Evolutionary conservation across 2,888 invertebrate genomes (phyloP).

Genomic region (Plemyria rubiginata): DNA sequence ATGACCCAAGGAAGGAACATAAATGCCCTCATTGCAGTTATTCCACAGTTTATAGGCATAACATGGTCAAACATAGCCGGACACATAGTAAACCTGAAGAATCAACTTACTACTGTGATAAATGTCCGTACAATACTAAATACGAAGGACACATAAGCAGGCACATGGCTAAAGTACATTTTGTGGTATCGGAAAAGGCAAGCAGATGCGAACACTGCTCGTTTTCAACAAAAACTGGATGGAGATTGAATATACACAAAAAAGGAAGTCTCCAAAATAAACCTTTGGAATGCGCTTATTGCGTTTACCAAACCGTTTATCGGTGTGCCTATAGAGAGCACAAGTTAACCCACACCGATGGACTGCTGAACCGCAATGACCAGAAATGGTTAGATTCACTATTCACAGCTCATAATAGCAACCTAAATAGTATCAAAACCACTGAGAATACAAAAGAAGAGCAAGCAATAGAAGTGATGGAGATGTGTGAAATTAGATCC

Average conservation of each 20-base stretch:
- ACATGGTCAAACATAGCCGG: slow-evolving; percentile 52
- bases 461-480: slow-evolving; percentile 10
- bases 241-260: slow-evolving; percentile 65
- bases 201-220: slow-evolving; percentile 62
- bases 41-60: slow-evolving; percentile 51
- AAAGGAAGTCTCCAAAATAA: slow-evolving; percentile 55
- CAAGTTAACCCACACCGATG: slow-evolving; percentile 44
- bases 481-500: slow-evolving; percentile 18
- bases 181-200: slow-evolving; percentile 59
- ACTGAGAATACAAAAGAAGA: not conserved
- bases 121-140: slow-evolving; percentile 63
- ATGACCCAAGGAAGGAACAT: slow-evolving; percentile 17
- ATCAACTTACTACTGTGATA: slow-evolving; percentile 57
- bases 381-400: slow-evolving; percentile 22
- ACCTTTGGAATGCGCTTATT: slow-evolving; percentile 54
- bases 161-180: slow-evolving; percentile 67
- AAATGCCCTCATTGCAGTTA: slow-evolving; percentile 22
- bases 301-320: slow-evolving; percentile 59
- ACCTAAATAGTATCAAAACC: not conserved
- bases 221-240: slow-evolving; percentile 60
- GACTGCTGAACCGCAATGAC: not conserved
- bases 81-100: slow-evolving; percentile 47
- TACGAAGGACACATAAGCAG: slow-evolving; percentile 65
- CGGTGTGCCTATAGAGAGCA: slow-evolving; percentile 65
- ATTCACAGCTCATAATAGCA: not conserved